phyloP scores from a whole-genome alignment of 2,797 vertebrate genomes.

The Carduelis carduelis region DNA sequence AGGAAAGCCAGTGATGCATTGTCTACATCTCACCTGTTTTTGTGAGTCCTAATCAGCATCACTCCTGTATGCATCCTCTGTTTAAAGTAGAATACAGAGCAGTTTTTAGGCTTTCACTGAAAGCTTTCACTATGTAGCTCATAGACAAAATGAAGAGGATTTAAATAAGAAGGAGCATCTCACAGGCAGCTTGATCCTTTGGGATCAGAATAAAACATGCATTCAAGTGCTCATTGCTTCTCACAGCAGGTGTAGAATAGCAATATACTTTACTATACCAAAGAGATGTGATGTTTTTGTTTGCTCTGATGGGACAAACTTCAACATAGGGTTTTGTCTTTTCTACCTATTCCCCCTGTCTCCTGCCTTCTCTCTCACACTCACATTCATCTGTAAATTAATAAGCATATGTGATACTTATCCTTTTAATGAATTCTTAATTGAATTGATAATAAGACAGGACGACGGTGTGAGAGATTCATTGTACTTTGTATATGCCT shows the following conservation, averaged over 20 bases:
- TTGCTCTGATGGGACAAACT: background rate
- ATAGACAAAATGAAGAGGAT: background rate
- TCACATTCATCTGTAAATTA: background rate
- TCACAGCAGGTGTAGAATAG: background rate
- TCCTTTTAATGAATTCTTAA: background rate
- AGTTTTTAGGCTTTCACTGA: background rate
- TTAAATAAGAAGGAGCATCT: background rate
- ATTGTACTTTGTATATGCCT: background rate
- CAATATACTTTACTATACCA: background rate
- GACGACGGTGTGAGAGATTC: background rate
- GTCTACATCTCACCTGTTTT: background rate
- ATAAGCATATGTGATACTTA: background rate
- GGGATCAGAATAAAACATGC: background rate
- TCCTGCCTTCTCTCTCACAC: background rate
- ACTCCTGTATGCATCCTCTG: fast-evolving
- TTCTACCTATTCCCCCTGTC: background rate
- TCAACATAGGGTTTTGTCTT: background rate
- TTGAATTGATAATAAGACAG: background rate
- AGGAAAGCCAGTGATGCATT: background rate
- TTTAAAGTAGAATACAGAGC: background rate
- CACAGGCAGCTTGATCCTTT: background rate
- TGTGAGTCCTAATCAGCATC: background rate
- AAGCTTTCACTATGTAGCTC: background rate
- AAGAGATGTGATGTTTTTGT: background rate
- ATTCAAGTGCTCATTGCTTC: background rate